These are phyloP conservation scores for Chlorodrepanis virens DNA, from an alignment of 2,113 vertebrate species.

Conservation along the genomic window DNA sequence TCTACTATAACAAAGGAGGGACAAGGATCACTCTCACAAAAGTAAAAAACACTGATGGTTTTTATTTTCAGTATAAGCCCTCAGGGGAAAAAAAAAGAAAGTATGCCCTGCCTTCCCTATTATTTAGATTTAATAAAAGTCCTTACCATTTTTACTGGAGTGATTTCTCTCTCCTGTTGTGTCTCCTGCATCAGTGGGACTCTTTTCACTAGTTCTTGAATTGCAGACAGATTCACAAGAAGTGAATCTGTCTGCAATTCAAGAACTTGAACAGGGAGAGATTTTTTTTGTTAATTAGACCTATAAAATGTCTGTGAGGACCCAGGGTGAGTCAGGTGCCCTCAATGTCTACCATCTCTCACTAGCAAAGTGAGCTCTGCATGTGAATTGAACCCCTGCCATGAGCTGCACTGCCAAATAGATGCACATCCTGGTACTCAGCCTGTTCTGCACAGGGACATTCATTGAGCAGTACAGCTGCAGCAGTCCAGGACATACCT, in stretches of 20 bases:
- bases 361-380: background rate
- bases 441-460: rapidly evolving
- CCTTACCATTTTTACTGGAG: background rate
- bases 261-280: background rate
- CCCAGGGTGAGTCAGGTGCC: rapidly evolving
- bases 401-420: rapidly evolving
- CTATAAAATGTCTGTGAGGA: background rate
- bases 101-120: background rate
- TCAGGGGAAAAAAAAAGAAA: background rate
- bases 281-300: background rate
- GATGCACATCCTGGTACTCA: background rate
- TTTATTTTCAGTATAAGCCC: background rate
- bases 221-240: background rate
- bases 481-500: background rate
- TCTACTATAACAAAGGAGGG: background rate
- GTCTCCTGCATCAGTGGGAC: background rate
- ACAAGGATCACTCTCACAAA: background rate
- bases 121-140: background rate
- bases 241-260: too few species aligned
- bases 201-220: background rate
- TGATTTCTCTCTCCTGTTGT: background rate
- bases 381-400: background rate
- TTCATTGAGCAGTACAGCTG: background rate
- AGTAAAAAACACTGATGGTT: background rate
- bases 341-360: background rate